Conservation (phyloP, 1,140 invertebrate species). For the Achroia grisella region DNA sequence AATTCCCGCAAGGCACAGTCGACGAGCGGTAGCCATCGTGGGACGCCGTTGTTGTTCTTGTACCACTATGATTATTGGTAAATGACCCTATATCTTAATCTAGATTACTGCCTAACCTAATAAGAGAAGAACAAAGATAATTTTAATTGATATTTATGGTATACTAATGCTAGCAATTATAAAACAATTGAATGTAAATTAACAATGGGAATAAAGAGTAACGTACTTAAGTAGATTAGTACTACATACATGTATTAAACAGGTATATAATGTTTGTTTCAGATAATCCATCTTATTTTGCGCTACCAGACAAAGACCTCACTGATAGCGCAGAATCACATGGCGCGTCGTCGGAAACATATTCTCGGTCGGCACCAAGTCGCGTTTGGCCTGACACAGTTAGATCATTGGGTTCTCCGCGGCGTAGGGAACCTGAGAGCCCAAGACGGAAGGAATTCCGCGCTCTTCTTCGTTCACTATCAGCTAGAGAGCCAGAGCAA, state of each 20-base stretch:
- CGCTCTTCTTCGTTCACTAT: constrained; percentile 66
- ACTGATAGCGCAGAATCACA: constrained; percentile 33
- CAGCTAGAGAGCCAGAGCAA: constrained; percentile 64
- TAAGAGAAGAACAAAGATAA: too few species aligned
- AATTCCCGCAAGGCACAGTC: constrained; percentile 52
- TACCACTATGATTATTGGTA: constrained; percentile 43
- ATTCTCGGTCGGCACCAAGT: constrained; percentile 52
- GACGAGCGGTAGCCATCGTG: constrained; percentile 26
- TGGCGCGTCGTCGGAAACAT: constrained; percentile 33
- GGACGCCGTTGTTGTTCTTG: constrained; percentile 18
- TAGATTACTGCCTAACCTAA: too few species aligned
- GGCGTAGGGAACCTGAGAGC: constrained; percentile 52
- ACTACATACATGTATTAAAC: neutral
- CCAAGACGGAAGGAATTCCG: constrained; percentile 67
- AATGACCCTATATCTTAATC: constrained; percentile 3
- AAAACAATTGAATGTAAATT: too few species aligned
- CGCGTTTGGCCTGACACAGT: constrained; percentile 45
- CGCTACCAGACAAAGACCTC: constrained; percentile 65
- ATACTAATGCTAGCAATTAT: too few species aligned
- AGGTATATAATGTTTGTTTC: constrained; percentile 38
- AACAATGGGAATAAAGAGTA: too few species aligned
- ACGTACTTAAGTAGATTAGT: too few species aligned
- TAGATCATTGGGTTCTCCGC: constrained; percentile 44
- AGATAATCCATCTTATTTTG: constrained; percentile 76
- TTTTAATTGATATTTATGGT: too few species aligned